phyloP scores from a whole-genome alignment of 2,888 invertebrate genomes.

The Eupithecia tripunctaria region DNA sequence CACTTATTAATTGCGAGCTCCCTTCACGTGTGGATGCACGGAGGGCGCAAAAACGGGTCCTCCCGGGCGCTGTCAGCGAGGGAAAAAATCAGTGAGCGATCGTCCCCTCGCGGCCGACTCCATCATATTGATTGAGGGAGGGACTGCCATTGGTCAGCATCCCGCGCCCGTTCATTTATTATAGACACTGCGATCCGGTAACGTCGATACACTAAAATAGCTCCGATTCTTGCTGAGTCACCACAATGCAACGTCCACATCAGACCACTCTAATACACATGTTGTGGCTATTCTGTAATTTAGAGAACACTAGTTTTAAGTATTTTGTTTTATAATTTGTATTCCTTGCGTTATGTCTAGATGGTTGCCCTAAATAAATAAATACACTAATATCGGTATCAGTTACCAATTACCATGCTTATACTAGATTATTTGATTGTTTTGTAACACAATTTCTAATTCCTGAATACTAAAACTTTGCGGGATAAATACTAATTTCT shows the following conservation, averaged over 20 bases:
- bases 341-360: too few relatives aligned
- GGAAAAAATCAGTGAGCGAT: conserved; percentile 85
- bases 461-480: too few relatives aligned
- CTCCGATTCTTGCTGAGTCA: conserved; percentile 57
- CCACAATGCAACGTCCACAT: conserved; percentile 46
- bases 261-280: not conserved
- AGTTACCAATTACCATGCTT: not conserved
- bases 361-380: too few relatives aligned
- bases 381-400: not conserved
- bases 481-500: too few relatives aligned
- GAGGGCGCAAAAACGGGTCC: conserved; percentile 82
- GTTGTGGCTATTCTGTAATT: too few relatives aligned
- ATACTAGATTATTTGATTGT: not conserved
- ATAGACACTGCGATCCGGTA: conserved; percentile 82
- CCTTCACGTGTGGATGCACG: conserved; percentile 72
- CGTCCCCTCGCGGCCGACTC: conserved; percentile 84
- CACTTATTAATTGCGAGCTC: conserved; percentile 82
- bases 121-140: conserved; percentile 86
- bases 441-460: too few relatives aligned
- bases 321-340: too few relatives aligned
- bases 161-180: conserved; percentile 85
- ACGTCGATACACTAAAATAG: conserved; percentile 51
- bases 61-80: conserved; percentile 83
- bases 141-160: conserved; percentile 84
- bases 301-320: too few relatives aligned